Conservation (phyloP, 2,113 vertebrate genomes). For the Chaetops frenatus region DNA sequence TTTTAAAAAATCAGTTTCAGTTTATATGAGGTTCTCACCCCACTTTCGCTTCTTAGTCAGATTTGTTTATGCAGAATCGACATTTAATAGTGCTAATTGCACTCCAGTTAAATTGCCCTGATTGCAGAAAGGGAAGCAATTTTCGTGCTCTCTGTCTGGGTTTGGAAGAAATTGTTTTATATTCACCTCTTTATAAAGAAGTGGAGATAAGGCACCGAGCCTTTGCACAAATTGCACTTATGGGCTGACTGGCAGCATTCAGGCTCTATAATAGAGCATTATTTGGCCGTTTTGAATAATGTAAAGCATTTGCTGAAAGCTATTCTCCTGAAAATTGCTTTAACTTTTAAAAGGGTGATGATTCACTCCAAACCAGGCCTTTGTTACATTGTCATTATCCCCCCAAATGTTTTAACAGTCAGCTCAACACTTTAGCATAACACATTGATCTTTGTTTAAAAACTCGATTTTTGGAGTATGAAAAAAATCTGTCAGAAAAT, state of each 20-base stretch:
- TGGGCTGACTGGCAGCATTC: conserved; percentile 96
- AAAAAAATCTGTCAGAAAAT: conserved; percentile 67
- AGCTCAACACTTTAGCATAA: conserved; percentile 82
- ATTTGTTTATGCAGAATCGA: conserved; percentile 95
- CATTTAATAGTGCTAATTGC: conserved; percentile 98
- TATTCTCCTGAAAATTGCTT: conserved; percentile 98
- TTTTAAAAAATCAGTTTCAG: conserved; percentile 82
- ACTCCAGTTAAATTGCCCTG: conserved; percentile 95
- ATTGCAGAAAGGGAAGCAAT: conserved; percentile 97
- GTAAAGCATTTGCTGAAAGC: conserved; percentile 90
- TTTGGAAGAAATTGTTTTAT: conserved; percentile 98
- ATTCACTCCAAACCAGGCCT: conserved; percentile 89
- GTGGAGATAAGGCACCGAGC: conserved; percentile 89
- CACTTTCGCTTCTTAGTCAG: conserved; percentile 85
- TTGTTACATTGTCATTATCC: conserved; percentile 94
- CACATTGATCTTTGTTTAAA: conserved; percentile 84
- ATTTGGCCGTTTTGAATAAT: conserved; percentile 99
- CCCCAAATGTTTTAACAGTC: conserved; percentile 92
- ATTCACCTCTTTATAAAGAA: conserved; percentile 94
- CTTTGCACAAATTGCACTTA: conserved; percentile 96
- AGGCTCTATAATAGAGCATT: conserved; percentile 97
- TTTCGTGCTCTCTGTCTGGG: conserved; percentile 89
- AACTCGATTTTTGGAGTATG: conserved; percentile 70
- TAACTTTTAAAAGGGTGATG: conserved; percentile 98
- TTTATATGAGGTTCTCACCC: conserved; percentile 81